Percentiles rank a stretch among this genome's conserved stretches.
These are phyloP conservation scores for Protobothrops flavoviridis DNA, from an alignment of 2,113 vertebrate species.

Conservation along the genomic window DNA sequence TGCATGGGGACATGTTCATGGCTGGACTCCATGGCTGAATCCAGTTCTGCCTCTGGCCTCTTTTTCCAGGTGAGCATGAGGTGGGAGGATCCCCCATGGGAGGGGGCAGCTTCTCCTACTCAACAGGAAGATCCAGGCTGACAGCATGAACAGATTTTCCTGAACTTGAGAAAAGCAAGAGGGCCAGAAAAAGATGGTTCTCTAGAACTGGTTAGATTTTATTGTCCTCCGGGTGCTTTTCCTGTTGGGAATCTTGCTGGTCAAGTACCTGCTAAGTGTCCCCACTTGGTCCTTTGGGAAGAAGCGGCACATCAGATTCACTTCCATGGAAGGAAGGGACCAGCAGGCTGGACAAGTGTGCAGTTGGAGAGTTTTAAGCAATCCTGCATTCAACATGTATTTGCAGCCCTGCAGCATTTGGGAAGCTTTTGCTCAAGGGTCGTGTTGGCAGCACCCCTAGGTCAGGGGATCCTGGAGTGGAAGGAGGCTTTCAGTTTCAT, in stretches of 20 bases:
- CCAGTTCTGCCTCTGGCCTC: background rate
- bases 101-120: background rate
- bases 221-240: background rate
- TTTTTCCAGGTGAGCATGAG: background rate
- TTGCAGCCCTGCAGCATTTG: background rate
- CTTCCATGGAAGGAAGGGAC: background rate
- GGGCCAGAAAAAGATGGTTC: background rate
- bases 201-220: background rate
- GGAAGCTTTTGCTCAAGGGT: no score
- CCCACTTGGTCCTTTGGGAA: background rate
- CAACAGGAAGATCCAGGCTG: background rate
- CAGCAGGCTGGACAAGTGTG: background rate
- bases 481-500: no score
- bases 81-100: background rate
- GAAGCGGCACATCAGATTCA: background rate
- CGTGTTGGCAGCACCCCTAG: no score
- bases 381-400: background rate
- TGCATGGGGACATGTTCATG: background rate
- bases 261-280: background rate
- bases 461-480: background rate
- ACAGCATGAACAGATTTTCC: background rate
- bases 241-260: background rate
- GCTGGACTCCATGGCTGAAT: background rate
- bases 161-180: background rate
- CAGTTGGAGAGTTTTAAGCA: background rate